Evolutionary conservation across 2,888 invertebrate genomes (phyloP), one percentile per base, ranked within the genome.

Genomic region (Eristalinus sepulchralis): DNA sequence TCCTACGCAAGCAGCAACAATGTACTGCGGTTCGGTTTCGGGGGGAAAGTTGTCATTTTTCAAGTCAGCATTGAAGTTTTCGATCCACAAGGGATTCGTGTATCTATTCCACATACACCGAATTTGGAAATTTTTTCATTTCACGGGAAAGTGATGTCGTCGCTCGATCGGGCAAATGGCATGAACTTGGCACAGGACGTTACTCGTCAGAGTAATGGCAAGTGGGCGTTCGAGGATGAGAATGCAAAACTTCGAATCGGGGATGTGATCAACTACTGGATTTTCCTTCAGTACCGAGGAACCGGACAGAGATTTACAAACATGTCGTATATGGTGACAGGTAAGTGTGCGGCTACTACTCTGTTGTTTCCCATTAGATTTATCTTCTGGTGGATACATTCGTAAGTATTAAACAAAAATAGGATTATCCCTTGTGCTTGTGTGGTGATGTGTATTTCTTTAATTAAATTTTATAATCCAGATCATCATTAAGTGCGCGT

Each of bases 201-300:
- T 63, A 59, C 33, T 1, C 20, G 22, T 3, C 27, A 22, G 2
- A 70, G 63, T 5, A 39, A 85, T 31, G 85, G 72, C 1, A 20
- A 60, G 6, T 85, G 85, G 85, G 64, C 68, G 33, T 85, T 67
- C 47, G 68, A 78, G 11, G 63, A 82, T 13, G 47, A 22, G 9
- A 8, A 71, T 11, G 53, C 55, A 39, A 17, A 27, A 4, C 68
- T 85, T 36, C 8, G 20, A 10, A 27, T 34, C 0, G 68, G 64
- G 1, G 85, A 85, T 66, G 24, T 60, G 20, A 22, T 85, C 10
- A 17, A 55, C 33, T 85, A 27, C 59, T 82, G 82, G 85, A 68
- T 85, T 63, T 85, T 73, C 2, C 33, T 85, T 31, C 77, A 85
- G 39, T 85, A 70, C 24, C 39, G 47, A 33, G 85, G 85, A 10